Conservation (phyloP, 2,797 vertebrate genomes). For the Manis javanica region DNA sequence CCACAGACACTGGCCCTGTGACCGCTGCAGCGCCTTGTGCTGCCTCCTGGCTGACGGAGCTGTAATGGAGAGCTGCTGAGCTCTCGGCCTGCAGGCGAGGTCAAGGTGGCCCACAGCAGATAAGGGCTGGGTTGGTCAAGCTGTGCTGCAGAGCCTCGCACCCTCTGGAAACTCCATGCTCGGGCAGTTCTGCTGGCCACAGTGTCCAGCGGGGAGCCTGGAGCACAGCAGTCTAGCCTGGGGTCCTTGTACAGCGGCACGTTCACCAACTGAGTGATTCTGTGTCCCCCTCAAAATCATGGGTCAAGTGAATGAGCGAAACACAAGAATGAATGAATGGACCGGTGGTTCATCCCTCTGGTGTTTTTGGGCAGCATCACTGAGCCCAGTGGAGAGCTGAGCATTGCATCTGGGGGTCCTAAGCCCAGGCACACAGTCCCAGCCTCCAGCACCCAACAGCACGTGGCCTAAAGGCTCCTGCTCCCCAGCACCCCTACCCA, state of each 20-base stretch:
- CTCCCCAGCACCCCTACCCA: neutral
- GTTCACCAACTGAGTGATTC: neutral
- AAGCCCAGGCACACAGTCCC: neutral
- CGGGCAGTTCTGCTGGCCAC: neutral
- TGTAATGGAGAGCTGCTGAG: neutral
- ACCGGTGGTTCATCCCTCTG: neutral
- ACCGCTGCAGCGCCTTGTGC: neutral
- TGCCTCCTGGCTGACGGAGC: neutral
- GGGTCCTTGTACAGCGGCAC: rapidly evolving
- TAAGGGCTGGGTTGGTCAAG: neutral
- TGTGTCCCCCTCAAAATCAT: too few relatives aligned
- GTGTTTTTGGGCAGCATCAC: rapidly evolving
- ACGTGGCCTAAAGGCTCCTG: neutral
- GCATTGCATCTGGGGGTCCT: too few relatives aligned
- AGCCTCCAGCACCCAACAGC: rapidly evolving
- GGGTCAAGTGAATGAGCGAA: neutral
- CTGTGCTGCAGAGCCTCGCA: neutral
- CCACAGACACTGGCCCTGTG: neutral
- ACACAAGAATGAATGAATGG: neutral
- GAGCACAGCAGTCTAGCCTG: neutral
- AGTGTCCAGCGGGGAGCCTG: neutral
- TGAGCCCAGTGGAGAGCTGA: too few relatives aligned
- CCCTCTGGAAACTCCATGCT: neutral
- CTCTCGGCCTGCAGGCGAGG: neutral
- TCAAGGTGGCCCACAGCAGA: neutral